Base-by-base conservation (phyloP, 2,888 invertebrate species). In the Apamea sordens region DNA sequence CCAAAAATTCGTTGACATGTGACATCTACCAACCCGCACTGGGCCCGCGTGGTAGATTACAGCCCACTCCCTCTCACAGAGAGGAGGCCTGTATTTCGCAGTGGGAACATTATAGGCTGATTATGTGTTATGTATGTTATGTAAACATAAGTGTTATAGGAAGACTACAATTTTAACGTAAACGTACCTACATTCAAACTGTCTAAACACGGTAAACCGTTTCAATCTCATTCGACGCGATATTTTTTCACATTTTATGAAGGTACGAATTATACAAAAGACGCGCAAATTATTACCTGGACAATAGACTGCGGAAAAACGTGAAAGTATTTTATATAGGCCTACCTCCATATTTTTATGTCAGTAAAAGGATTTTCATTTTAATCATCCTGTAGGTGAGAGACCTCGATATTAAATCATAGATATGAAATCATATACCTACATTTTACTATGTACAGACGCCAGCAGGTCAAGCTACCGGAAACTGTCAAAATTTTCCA, bases 261-360 rank as follows among this genome's bases (percentile, higher is more conserved):
- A 28, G 36, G 64, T 44, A 64, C 53, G 21, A 56, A 56, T 56
- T 56, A 24, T 56, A 56, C 53, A 56, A 81, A 80, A 47, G 73
- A 69, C 44, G 73, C 72, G 64, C 44, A 64, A 82, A 82, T 65
- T 73, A 65, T 79, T n/a, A 65, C 28, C 56, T 47, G 73, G 47
- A 79, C 81, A 71, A 79, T 36, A 53, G 63, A 64, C 2, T 56
- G 44, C 18, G 44, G 32, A 44, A 53, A 44, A 73, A 56, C 24
- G 56, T 36, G 44, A 56, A 81, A 65, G 18, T 81, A 64, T 64
- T 53, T 80, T 80, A 11, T 70, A 28, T 3, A 47, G 6, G 24
- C 28, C 21, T 7, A 21, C 10, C 4, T 53, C 28, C 13, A 41
- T 61, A 50, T 61, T 80, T 68, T 70, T 44, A 8, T 63, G 41